Evolutionary conservation across 2,888 invertebrate genomes (phyloP).

Genomic region (Cheiracanthium punctorium): DNA sequence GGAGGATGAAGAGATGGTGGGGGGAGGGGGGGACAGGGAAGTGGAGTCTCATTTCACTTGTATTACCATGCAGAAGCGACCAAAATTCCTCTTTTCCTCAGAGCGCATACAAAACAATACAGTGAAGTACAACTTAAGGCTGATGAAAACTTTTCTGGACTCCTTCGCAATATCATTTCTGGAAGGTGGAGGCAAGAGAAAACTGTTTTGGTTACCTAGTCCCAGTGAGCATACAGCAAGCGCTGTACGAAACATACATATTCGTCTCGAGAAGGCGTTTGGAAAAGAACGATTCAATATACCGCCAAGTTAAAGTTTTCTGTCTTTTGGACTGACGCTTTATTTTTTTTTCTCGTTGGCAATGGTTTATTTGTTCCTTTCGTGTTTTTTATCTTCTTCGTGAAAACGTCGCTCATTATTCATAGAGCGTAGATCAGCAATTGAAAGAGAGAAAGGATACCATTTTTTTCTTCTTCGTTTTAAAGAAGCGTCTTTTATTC

Average conservation of each 20-base stretch:
- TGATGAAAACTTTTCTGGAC: constrained; percentile 58
- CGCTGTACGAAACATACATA: constrained; percentile 36
- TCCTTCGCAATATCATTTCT: constrained; percentile 58
- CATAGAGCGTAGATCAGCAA: constrained; percentile 54
- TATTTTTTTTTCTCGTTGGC: too few relatives aligned
- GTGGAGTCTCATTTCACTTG: constrained; percentile 2
- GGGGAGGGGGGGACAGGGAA: neutral
- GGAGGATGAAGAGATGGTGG: neutral
- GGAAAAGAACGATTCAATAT: constrained; percentile 54
- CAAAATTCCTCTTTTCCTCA: constrained; percentile 11
- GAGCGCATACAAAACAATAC: constrained; percentile 57
- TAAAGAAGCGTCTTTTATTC: constrained; percentile 17
- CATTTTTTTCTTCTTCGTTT: constrained; percentile 2
- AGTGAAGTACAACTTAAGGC: constrained; percentile 42
- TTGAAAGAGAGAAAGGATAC: constrained; percentile 1
- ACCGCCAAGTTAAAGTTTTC: constrained; percentile 22
- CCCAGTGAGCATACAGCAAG: constrained; percentile 2
- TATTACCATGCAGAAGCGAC: constrained; percentile 10
- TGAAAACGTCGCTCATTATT: constrained; percentile 46
- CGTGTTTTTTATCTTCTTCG: too few relatives aligned
- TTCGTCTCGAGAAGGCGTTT: constrained; percentile 33
- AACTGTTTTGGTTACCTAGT: constrained; percentile 54
- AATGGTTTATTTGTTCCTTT: constrained; percentile 37
- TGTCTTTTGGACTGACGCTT: constrained; percentile 26
- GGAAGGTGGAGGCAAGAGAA: constrained; percentile 34